phyloP scores from a whole-genome alignment of 2,888 invertebrate genomes.

The Cataglyphis albicans region DNA sequence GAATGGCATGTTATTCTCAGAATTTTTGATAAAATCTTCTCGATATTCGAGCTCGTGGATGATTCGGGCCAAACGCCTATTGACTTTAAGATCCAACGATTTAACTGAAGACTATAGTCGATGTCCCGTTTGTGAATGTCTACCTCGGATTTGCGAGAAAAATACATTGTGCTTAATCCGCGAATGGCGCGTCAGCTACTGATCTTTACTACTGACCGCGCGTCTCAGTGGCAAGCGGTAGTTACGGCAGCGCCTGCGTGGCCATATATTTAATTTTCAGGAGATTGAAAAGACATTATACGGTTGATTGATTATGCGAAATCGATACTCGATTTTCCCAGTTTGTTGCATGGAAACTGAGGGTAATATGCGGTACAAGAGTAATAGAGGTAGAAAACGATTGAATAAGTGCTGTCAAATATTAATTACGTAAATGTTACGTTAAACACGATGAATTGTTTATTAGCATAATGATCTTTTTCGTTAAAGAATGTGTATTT shows the following conservation, averaged over 20 bases:
- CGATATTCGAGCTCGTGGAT: not conserved
- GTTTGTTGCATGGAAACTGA: conserved; percentile 18
- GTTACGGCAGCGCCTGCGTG: not conserved
- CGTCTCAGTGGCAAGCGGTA: not conserved
- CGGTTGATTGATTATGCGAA: not conserved
- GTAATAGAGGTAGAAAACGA: no score
- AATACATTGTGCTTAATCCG: conserved; percentile 20
- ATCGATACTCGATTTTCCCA: conserved; percentile 31
- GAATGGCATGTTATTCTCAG: conserved; percentile 49
- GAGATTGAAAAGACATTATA: not conserved
- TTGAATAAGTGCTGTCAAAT: no score
- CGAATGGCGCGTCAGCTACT: not conserved
- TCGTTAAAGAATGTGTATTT: no score
- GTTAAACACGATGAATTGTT: conserved; percentile 31
- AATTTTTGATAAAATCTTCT: conserved; percentile 3
- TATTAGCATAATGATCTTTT: not conserved
- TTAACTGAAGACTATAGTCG: conserved; percentile 74
- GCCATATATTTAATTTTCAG: not conserved
- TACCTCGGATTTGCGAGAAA: not conserved
- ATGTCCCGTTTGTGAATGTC: conserved; percentile 33
- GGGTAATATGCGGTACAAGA: not conserved
- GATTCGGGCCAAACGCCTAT: conserved; percentile 71
- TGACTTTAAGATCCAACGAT: conserved; percentile 75
- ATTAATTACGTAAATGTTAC: not conserved
- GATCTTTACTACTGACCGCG: not conserved